Conservation (phyloP, 2,888 invertebrate genomes). For the Leptinotarsa haldemani region DNA sequence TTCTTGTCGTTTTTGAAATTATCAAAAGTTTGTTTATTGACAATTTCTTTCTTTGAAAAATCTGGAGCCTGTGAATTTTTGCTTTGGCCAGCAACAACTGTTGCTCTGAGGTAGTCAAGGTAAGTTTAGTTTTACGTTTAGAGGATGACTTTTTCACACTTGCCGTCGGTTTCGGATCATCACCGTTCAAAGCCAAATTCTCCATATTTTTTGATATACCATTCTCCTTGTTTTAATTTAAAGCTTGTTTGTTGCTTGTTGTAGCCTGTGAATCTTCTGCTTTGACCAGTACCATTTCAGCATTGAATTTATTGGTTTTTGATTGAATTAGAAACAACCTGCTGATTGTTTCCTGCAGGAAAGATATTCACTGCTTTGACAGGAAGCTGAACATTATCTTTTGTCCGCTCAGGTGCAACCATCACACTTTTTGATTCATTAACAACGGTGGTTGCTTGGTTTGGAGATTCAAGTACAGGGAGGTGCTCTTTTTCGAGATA, state of each 20-base stretch:
- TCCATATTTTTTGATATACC: constrained; percentile 76
- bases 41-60: constrained; percentile 89
- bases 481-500: constrained; percentile 83
- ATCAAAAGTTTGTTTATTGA: constrained; percentile 91
- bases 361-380: constrained; percentile 98
- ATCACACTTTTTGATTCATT: constrained; percentile 66
- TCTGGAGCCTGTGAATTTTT: constrained; percentile 91
- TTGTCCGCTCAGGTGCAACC: constrained; percentile 79
- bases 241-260: constrained; percentile 89
- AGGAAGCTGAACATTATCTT: constrained; percentile 86
- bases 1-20: constrained; percentile 89
- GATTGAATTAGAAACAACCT: constrained; percentile 93
- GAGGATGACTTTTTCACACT: constrained; percentile 47
- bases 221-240: constrained; percentile 87
- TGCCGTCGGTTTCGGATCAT: constrained; percentile 57
- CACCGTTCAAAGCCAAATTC: constrained; percentile 62
- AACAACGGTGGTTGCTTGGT: constrained; percentile 64
- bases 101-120: constrained; percentile 97
- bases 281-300: constrained; percentile 94
- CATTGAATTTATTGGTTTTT: constrained; percentile 82
- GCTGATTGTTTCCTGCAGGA: constrained; percentile 94
- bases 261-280: constrained; percentile 94
- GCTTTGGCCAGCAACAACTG: constrained; percentile 85
- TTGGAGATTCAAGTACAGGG: constrained; percentile 70
- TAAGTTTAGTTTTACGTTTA: constrained; percentile 61